Conservation (phyloP, 2,888 invertebrate species). For the Ischnura elegans region DNA sequence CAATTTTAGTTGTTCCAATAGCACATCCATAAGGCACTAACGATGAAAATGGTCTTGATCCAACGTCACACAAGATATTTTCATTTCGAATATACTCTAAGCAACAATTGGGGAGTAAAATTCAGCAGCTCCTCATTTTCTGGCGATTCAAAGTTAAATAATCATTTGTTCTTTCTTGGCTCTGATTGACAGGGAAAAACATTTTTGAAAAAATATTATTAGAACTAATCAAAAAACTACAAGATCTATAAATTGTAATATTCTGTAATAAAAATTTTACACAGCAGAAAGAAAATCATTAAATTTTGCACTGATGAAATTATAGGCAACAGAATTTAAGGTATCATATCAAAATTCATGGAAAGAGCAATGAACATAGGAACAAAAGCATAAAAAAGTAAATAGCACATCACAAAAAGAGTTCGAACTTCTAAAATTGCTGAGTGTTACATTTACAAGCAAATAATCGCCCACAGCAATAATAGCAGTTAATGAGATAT, state of each 20-base stretch:
- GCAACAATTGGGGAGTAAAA: not conserved
- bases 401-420: no score
- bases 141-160: not conserved
- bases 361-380: no score
- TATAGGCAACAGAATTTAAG: no score
- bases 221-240: not conserved
- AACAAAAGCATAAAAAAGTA: no score
- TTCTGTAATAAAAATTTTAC: no score
- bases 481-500: no score
- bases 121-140: not conserved
- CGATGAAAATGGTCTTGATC: not conserved
- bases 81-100: not conserved
- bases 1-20: not conserved
- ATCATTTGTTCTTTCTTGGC: slow-evolving; percentile 22
- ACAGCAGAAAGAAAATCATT: no score
- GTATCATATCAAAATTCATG: no score
- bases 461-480: no score
- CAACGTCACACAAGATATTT: not conserved
- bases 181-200: not conserved
- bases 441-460: no score
- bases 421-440: no score
- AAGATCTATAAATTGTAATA: not conserved
- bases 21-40: not conserved
- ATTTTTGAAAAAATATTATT: not conserved
- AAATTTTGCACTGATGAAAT: no score